Evolutionary conservation across 2,888 invertebrate genomes (phyloP).

Genomic region (Stegophylla sp.): DNA sequence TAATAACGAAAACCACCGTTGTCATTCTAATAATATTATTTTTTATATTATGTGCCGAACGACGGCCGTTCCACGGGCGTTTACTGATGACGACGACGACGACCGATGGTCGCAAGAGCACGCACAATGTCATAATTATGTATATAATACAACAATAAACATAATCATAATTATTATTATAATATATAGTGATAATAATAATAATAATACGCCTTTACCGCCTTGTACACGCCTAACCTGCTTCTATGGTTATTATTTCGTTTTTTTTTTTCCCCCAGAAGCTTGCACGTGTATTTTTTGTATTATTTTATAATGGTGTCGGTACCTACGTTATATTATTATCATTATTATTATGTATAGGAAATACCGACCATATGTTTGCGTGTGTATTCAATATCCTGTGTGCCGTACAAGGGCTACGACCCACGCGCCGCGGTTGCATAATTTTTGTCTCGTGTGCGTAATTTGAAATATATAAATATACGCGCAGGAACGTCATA

Average conservation of each 20-base stretch:
- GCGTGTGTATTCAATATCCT: slow-evolving; percentile 21
- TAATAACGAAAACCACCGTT: not conserved
- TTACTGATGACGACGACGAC: not conserved
- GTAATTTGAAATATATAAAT: slow-evolving; percentile 23
- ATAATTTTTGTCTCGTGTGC: slow-evolving; percentile 44
- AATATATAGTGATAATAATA: not conserved
- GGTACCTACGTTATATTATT: not conserved
- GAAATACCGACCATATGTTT: slow-evolving; percentile 49
- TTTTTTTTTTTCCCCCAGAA: not conserved
- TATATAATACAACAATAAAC: not conserved
- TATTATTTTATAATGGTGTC: not conserved
- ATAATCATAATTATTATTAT: not conserved
- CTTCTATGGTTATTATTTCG: slow-evolving; percentile 6
- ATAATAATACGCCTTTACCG: slow-evolving; percentile 34
- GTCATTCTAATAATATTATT: not conserved
- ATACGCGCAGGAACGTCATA: not conserved
- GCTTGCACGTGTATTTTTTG: not conserved
- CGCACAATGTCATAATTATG: not conserved
- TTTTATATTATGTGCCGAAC: no score
- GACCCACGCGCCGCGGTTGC: slow-evolving; percentile 34
- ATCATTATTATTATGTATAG: not conserved
- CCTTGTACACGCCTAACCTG: slow-evolving; percentile 16
- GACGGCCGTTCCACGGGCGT: not conserved
- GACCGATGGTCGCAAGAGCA: not conserved
- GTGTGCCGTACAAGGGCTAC: slow-evolving; percentile 31